Conservation (phyloP, 2,113 vertebrate genomes). For the Nipponia nippon region DNA sequence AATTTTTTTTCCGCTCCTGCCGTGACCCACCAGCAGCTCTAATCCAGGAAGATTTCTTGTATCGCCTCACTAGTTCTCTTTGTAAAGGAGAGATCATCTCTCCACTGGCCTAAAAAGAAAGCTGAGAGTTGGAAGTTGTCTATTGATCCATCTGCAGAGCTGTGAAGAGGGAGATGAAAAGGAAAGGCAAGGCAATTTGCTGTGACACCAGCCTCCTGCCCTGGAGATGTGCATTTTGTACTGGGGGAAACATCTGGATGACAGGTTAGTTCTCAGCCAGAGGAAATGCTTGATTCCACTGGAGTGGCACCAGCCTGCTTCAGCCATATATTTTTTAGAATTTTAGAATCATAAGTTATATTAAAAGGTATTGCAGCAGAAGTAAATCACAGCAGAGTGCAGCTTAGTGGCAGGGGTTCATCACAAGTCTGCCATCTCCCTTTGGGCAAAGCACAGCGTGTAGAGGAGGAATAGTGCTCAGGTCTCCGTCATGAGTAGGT, state of each 20-base stretch:
- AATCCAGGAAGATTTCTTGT: background rate
- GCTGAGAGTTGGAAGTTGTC: background rate
- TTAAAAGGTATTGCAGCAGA: background rate
- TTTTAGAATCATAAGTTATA: background rate
- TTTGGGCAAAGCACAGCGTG: accelerated
- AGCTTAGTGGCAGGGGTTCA: background rate
- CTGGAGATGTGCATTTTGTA: background rate
- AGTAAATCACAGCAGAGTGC: background rate
- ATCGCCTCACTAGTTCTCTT: background rate
- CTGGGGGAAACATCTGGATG: background rate
- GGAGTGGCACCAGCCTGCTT: background rate
- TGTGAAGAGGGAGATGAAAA: background rate
- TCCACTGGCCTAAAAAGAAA: background rate
- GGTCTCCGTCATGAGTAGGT: background rate
- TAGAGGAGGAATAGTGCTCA: background rate
- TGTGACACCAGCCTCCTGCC: background rate
- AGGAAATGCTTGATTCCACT: background rate
- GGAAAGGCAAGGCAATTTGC: background rate
- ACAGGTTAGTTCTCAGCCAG: background rate
- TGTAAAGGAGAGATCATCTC: background rate
- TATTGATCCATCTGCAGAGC: background rate
- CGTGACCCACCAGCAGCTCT: background rate
- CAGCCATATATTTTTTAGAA: background rate
- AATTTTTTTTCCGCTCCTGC: background rate
- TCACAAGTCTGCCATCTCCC: background rate